phyloP scores from a whole-genome alignment of 2,797 vertebrate genomes.

The Oreortyx pictus region DNA sequence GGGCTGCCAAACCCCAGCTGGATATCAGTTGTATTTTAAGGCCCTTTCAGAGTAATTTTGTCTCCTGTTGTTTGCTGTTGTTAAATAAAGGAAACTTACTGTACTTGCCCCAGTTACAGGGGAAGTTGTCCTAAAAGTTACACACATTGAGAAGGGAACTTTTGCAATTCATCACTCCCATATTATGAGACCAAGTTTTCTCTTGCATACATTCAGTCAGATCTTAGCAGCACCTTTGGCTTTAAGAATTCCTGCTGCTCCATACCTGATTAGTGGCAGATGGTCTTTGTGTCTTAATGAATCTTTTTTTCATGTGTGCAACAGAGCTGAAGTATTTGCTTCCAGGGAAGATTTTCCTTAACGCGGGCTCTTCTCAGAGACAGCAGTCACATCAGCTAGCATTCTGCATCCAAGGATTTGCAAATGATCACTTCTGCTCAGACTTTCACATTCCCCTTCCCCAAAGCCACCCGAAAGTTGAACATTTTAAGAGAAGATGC shows the following conservation, averaged over 20 bases:
- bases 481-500: neutral
- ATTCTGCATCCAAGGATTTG: neutral
- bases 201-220: neutral
- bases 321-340: constrained; percentile 32
- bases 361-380: constrained; percentile 20
- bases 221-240: constrained; percentile 17
- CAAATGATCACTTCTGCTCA: neutral
- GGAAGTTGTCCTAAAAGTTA: constrained; percentile 24
- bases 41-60: neutral
- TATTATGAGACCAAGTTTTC: constrained; percentile 20
- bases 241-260: constrained; percentile 6
- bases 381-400: neutral
- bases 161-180: neutral
- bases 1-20: neutral
- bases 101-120: neutral
- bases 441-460: neutral
- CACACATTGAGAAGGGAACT: neutral
- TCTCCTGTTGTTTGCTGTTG: neutral
- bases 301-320: neutral
- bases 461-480: neutral
- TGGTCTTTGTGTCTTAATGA: constrained; percentile 64
- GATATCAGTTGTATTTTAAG: neutral
- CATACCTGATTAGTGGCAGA: constrained; percentile 38
- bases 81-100: neutral
- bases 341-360: constrained; percentile 20